phyloP scores from a whole-genome alignment of 2,797 vertebrate species.

The Buphagus erythrorhynchus region DNA sequence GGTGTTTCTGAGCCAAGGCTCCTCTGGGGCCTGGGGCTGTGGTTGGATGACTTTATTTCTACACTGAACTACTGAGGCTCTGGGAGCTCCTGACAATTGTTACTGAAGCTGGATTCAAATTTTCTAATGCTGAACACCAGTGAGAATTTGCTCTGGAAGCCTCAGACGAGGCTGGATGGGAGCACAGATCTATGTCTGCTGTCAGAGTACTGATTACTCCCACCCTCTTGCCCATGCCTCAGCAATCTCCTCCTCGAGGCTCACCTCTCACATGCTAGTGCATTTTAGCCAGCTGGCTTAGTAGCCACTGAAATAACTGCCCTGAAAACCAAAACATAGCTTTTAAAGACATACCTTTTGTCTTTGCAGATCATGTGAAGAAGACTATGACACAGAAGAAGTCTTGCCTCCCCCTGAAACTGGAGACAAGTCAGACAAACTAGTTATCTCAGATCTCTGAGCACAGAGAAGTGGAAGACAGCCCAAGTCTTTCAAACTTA shows the following conservation, averaged over 20 bases:
- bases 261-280: not conserved
- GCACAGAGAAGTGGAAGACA: conserved; percentile 76
- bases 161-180: not conserved
- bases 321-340: not conserved
- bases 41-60: not conserved
- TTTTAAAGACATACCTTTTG: conserved; percentile 48
- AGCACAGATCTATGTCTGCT: not conserved
- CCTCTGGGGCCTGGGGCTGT: not conserved
- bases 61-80: not conserved
- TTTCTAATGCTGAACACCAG: not conserved
- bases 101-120: not conserved
- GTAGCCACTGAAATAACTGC: not conserved
- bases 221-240: not conserved
- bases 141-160: not conserved
- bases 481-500: conserved; percentile 56
- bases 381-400: conserved; percentile 94
- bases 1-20: not conserved
- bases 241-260: not conserved
- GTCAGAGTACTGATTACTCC: not conserved
- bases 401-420: conserved; percentile 86
- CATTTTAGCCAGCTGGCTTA: not conserved
- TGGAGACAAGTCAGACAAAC: conserved; percentile 91
- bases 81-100: not conserved
- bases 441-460: conserved; percentile 89
- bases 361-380: conserved; percentile 92